phyloP scores from a whole-genome alignment of 23 tunicate genomes.

The Phallusia fumigata region DNA sequence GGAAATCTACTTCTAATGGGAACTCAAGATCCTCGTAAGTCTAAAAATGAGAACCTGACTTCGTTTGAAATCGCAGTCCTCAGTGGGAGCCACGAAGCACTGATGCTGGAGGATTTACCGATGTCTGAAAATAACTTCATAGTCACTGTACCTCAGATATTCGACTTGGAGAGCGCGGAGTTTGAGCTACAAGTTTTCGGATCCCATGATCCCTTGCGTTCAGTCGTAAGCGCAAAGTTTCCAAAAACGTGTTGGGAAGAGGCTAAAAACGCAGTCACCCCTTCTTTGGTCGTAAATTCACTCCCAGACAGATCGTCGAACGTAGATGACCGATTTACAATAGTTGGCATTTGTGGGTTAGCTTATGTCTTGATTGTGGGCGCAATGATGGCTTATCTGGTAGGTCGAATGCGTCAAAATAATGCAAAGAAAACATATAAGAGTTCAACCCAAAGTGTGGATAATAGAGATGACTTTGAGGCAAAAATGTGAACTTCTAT shows the following conservation, averaged over 20 bases:
- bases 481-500: no score
- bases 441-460: no score
- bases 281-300: no score
- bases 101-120: background rate
- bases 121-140: background rate
- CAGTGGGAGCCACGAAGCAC: background rate
- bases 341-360: no score
- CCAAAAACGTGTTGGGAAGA: background rate
- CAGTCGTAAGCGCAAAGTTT: background rate
- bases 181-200: background rate
- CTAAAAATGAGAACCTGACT: background rate
- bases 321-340: no score
- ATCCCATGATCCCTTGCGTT: background rate
- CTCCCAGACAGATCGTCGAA: no score
- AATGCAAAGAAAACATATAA: no score
- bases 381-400: background rate
- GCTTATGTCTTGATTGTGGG: no score
- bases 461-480: no score
- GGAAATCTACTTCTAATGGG: background rate
- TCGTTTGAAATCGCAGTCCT: background rate
- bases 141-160: background rate
- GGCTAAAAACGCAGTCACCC: background rate
- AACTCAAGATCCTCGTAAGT: background rate
- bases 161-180: background rate
- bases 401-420: no score